Percentiles rank a stretch among this genome's conserved stretches.
These are phyloP conservation scores for Epirrhoe alternata DNA, from an alignment of 2,888 invertebrate genomes.

Conservation along the genomic window DNA sequence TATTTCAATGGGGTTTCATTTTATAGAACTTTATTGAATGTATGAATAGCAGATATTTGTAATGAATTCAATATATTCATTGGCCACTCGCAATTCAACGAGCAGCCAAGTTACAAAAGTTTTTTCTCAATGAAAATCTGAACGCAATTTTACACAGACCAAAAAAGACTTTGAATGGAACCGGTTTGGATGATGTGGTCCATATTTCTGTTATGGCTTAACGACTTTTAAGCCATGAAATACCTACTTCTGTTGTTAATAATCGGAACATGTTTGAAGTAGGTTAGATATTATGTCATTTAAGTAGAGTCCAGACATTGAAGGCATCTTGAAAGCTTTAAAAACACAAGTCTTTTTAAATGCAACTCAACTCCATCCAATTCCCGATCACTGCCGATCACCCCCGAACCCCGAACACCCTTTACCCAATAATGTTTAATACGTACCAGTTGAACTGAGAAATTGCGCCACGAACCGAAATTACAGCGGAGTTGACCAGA, in stretches of 20 bases:
- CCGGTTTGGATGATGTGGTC: not conserved
- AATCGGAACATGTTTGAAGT: too few relatives aligned
- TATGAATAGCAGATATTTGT: slow-evolving; percentile 27
- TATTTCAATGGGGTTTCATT: slow-evolving; percentile 47
- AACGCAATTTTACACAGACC: not conserved
- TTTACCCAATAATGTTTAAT: slow-evolving; percentile 59
- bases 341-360: not conserved
- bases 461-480: slow-evolving; percentile 74
- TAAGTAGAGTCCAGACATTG: not conserved
- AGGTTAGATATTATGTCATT: not conserved
- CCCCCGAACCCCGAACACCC: slow-evolving; percentile 15
- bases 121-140: slow-evolving; percentile 2
- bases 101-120: not conserved
- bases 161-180: not conserved
- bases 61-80: slow-evolving; percentile 10
- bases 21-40: slow-evolving; percentile 15
- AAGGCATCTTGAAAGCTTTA: too few relatives aligned
- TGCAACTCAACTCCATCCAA: not conserved
- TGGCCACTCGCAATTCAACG: slow-evolving; percentile 10
- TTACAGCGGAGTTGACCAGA: slow-evolving; percentile 79
- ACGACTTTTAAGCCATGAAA: too few relatives aligned
- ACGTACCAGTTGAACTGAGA: slow-evolving; percentile 71
- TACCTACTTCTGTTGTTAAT: too few relatives aligned
- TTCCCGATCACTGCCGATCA: not conserved
- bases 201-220: too few relatives aligned